These are phyloP conservation scores for Antheraea assamensis DNA, from an alignment of 2,888 invertebrate species.

Conservation along the genomic window DNA sequence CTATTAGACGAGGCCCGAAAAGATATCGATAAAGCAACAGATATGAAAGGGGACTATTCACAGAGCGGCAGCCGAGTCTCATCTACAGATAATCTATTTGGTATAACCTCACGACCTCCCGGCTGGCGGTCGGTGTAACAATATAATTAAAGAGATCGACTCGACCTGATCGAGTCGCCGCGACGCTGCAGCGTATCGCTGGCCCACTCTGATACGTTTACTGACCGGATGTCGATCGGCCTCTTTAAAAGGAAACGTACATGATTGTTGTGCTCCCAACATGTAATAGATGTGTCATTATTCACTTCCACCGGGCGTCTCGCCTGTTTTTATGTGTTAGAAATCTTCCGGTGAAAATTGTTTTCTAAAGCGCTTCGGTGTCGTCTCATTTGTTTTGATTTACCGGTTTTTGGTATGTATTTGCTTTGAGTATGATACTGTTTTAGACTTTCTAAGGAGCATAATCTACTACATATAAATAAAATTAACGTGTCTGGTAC, in stretches of 20 bases:
- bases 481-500: no score
- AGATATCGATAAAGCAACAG: slow-evolving; percentile 62
- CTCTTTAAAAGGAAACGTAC: slow-evolving; percentile 62
- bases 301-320: slow-evolving; percentile 45
- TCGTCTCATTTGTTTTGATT: neutral
- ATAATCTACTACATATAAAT: no score
- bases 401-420: neutral
- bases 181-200: slow-evolving; percentile 33
- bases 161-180: slow-evolving; percentile 44
- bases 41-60: slow-evolving; percentile 67
- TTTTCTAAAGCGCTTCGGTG: slow-evolving; percentile 5
- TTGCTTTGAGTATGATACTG: neutral
- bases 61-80: slow-evolving; percentile 67
- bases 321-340: slow-evolving; percentile 32
- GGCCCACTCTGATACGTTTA: slow-evolving; percentile 45
- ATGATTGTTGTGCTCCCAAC: slow-evolving; percentile 65
- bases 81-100: slow-evolving; percentile 80
- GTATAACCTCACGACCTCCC: slow-evolving; percentile 80
- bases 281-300: slow-evolving; percentile 70
- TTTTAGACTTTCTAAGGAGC: neutral
- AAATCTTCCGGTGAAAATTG: slow-evolving; percentile 25
- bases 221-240: slow-evolving; percentile 69
- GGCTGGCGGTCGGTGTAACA: slow-evolving; percentile 68
- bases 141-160: slow-evolving; percentile 80
- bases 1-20: slow-evolving; percentile 45